These are phyloP conservation scores for Philaethria dido DNA, from an alignment of 2,888 invertebrate species.

Conservation along the genomic window DNA sequence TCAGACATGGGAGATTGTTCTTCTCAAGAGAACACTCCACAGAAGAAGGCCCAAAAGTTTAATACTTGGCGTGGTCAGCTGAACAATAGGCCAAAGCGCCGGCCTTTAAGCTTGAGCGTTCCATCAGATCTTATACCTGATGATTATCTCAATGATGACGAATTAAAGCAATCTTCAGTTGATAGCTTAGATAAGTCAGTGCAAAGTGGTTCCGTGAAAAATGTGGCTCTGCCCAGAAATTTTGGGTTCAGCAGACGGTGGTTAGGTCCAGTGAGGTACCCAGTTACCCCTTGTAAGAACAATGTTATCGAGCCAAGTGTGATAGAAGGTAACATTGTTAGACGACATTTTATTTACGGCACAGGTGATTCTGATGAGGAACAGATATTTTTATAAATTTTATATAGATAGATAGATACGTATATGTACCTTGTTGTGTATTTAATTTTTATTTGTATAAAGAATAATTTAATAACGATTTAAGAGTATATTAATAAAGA, in stretches of 20 bases:
- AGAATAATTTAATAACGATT: conserved; percentile 31
- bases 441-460: conserved; percentile 32
- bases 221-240: conserved; percentile 83
- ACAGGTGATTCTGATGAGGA: conserved; percentile 85
- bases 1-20: conserved; percentile 64
- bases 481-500: neutral
- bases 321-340: conserved; percentile 68
- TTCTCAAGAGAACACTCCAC: conserved; percentile 70
- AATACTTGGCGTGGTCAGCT: conserved; percentile 74
- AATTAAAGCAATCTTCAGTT: conserved; percentile 66
- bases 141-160: conserved; percentile 63
- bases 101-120: conserved; percentile 76
- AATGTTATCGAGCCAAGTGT: conserved; percentile 59
- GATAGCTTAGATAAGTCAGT: conserved; percentile 68
- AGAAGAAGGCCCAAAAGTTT: conserved; percentile 68
- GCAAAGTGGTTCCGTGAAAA: conserved; percentile 65
- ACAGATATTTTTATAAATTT: conserved; percentile 85
- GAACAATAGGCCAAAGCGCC: conserved; percentile 61
- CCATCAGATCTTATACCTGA: conserved; percentile 69
- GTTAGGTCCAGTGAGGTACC: conserved; percentile 86
- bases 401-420: conserved; percentile 18
- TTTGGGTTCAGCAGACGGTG: conserved; percentile 84
- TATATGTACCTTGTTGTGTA: conserved; percentile 32
- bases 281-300: conserved; percentile 86
- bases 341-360: conserved; percentile 77